Evolutionary conservation across 2,888 invertebrate genomes (phyloP), one percentile per base, ranked within the genome.

Genomic region (Pinctada fucata): DNA sequence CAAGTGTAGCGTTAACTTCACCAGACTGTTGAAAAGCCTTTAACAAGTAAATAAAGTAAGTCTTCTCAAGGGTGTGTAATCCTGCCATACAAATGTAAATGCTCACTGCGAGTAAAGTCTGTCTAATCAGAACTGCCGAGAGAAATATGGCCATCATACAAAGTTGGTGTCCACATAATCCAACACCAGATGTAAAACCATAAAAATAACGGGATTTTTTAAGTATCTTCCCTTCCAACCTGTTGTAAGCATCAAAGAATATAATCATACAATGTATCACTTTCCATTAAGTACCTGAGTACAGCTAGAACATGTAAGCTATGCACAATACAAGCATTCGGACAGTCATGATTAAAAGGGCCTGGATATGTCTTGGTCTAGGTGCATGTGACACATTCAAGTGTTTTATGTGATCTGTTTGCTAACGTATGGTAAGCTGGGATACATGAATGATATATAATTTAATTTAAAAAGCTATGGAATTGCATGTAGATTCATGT

Each of bases 31-130:
- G 65, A 71, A 71, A 65, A 16, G 52, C 50, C 48, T 58, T 67
- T 31, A 75, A 49, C 3, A 67, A 50, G 52, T 49, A 68, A 48
- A n/a, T 10, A 5, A 75, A 67, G 13, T 58, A 47, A 2, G 75
- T 52, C 6, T 16, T 58, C 52, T 79, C 63, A n/a, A 81, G 71
- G n/a, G 52, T 69, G 47, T 81, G 68, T 8, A 84, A 64, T 31
- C 72, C 50, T 0, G 72, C 77, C 6, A 84, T 58, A 13, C 66
- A n/a, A 49, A 79, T 72, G 65, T 72, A 84, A 48, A 84, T n/a
- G 16, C 63, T 52, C 1, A 48, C 48, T 3, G 76, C 72, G n/a
- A 64, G 51, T 16, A 82, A 76, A 50, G 73, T 79, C 10, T 71
- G 48, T 4, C 72, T 72, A 52, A 71, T 67, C 6, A 79, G 50